These are phyloP conservation scores for Anguilla japonica DNA, from an alignment of 2,113 vertebrate species.

Conservation along the genomic window DNA sequence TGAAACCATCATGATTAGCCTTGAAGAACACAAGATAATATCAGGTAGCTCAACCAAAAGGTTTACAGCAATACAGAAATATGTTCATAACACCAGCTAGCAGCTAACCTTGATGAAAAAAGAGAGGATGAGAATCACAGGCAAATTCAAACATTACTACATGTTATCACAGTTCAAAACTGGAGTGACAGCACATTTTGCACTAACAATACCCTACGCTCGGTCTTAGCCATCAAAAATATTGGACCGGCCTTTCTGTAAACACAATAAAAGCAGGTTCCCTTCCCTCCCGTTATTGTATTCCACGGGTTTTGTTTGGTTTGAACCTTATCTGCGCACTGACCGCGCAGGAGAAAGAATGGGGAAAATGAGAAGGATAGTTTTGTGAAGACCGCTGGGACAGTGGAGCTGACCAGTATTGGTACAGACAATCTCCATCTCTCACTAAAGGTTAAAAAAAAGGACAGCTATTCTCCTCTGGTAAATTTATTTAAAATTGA, in stretches of 20 bases:
- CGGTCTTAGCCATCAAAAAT: background rate
- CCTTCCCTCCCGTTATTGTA: constrained; percentile 18
- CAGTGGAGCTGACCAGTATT: background rate
- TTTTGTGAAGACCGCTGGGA: background rate
- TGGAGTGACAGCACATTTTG: background rate
- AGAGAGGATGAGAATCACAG: background rate
- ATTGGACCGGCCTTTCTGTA: background rate
- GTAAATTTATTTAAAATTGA: too few relatives aligned
- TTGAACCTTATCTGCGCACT: background rate
- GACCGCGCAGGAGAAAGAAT: background rate
- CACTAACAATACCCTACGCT: background rate
- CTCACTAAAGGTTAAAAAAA: too few relatives aligned
- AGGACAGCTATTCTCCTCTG: too few relatives aligned
- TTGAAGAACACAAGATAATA: background rate
- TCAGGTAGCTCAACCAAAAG: too few relatives aligned
- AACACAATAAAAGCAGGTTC: constrained; percentile 28
- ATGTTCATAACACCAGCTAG: too few relatives aligned
- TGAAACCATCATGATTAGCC: background rate
- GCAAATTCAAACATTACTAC: background rate
- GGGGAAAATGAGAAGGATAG: background rate
- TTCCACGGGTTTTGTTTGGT: background rate
- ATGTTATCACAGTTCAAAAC: background rate
- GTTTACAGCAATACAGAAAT: too few relatives aligned
- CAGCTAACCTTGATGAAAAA: background rate
- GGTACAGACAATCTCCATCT: background rate